Percentiles rank a stretch among this genome's conserved stretches.
phyloP scores from a whole-genome alignment of 1,140 invertebrate genomes.

The Achroia grisella region DNA sequence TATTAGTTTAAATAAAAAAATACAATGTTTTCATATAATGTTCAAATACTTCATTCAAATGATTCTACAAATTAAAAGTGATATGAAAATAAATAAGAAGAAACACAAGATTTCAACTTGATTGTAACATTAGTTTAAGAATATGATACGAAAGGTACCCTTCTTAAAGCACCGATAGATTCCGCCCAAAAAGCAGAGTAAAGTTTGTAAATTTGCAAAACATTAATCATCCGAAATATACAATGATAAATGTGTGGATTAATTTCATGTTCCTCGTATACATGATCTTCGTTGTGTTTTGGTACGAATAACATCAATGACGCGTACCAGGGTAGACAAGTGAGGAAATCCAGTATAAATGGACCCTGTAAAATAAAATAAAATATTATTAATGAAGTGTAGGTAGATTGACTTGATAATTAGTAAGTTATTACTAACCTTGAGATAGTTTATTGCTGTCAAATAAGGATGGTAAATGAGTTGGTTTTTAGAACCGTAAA shows the following conservation, averaged over 20 bases:
- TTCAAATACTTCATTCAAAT: too few relatives aligned
- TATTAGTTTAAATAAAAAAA: too few relatives aligned
- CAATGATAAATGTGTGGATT: conserved; percentile 53
- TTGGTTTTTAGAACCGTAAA: conserved; percentile 62
- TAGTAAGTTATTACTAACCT: conserved; percentile 17
- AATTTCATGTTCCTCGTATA: conserved; percentile 26
- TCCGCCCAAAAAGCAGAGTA: conserved; percentile 53
- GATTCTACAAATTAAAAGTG: too few relatives aligned
- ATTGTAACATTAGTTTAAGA: too few relatives aligned
- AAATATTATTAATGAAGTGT: neutral
- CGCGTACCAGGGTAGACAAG: conserved; percentile 63
- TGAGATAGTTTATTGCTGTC: conserved; percentile 63
- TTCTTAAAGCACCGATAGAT: conserved; percentile 49
- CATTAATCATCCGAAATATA: conserved; percentile 46
- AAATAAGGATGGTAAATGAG: conserved; percentile 67
- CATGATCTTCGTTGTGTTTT: conserved; percentile 48
- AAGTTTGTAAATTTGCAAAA: conserved; percentile 60
- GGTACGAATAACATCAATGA: conserved; percentile 48
- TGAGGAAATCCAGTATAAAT: conserved; percentile 54
- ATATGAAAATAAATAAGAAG: too few relatives aligned
- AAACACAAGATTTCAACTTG: too few relatives aligned
- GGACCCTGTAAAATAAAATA: conserved; percentile 34
- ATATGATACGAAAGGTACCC: conserved; percentile 24
- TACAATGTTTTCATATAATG: too few relatives aligned
- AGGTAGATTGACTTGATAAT: neutral